These are phyloP conservation scores for Ictalurus furcatus DNA, from an alignment of 2,113 vertebrate species.

Conservation along the genomic window DNA sequence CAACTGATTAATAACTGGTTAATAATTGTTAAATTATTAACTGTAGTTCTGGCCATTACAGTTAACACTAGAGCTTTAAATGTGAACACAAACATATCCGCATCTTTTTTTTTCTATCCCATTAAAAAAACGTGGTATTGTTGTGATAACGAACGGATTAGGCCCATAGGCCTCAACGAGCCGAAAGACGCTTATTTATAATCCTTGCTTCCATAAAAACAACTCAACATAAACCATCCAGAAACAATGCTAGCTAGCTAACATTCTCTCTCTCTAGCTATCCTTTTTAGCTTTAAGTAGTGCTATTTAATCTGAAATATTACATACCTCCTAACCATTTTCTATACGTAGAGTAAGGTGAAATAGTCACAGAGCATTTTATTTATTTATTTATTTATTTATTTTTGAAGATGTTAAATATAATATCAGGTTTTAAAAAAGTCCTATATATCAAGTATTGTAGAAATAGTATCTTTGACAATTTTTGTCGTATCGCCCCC, in stretches of 20 bases:
- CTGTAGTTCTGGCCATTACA: background rate
- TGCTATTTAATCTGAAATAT: background rate
- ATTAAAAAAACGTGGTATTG: too few species aligned
- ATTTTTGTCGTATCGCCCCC: background rate
- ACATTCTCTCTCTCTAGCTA: background rate
- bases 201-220: background rate
- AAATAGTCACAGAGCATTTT: background rate
- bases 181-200: background rate
- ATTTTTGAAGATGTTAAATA: background rate
- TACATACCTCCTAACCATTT: background rate
- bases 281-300: background rate
- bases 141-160: background rate
- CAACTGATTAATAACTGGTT: background rate
- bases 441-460: background rate
- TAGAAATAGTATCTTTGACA: background rate
- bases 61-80: background rate
- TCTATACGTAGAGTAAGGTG: too few species aligned
- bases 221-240: background rate
- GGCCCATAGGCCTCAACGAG: background rate
- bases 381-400: background rate
- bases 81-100: background rate
- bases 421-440: background rate
- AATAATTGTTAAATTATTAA: background rate
- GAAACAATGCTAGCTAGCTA: background rate
- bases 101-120: too few species aligned